Conservation (phyloP, 2,113 vertebrate genomes). For the Phrynosoma platyrhinos region DNA sequence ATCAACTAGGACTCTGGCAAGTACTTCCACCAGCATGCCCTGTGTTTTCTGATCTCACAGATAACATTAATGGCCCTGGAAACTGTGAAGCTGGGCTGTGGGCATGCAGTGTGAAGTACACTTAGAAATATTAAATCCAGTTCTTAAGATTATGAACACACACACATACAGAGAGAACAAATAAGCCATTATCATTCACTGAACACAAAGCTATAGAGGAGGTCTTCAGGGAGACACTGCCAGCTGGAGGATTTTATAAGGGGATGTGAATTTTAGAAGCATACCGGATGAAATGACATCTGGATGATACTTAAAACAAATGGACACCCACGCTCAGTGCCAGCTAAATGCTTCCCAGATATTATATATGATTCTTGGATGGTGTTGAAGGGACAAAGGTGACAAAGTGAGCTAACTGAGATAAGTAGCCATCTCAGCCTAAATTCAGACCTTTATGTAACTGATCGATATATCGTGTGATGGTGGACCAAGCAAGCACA, state of each 20-base stretch:
- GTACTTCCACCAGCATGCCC: neutral
- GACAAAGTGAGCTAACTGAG: neutral
- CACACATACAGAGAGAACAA: neutral
- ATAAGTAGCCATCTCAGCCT: neutral
- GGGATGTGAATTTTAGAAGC: conserved; percentile 28
- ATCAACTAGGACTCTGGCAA: too few relatives aligned
- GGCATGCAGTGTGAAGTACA: neutral
- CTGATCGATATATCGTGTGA: too few relatives aligned
- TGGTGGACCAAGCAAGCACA: neutral
- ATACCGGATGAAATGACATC: conserved; percentile 28
- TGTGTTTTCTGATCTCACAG: neutral
- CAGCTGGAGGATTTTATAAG: conserved; percentile 22
- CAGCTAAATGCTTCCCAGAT: conserved; percentile 7
- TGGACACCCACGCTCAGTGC: neutral
- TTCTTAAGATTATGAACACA: conserved; percentile 15
- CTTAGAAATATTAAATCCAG: neutral
- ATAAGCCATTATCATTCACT: neutral
- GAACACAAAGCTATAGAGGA: conserved; percentile 19
- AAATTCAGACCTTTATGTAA: neutral
- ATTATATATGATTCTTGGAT: neutral
- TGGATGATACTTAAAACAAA: conserved; percentile 29
- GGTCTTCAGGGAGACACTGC: conserved; percentile 20
- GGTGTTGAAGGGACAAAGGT: neutral
- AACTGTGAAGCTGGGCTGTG: neutral
- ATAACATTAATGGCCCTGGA: neutral